A percentile compares a stretch with the other conserved stretches of the same genome.
phyloP scores from a whole-genome alignment of 2,888 invertebrate species.

The Bembecia ichneumoniformis region DNA sequence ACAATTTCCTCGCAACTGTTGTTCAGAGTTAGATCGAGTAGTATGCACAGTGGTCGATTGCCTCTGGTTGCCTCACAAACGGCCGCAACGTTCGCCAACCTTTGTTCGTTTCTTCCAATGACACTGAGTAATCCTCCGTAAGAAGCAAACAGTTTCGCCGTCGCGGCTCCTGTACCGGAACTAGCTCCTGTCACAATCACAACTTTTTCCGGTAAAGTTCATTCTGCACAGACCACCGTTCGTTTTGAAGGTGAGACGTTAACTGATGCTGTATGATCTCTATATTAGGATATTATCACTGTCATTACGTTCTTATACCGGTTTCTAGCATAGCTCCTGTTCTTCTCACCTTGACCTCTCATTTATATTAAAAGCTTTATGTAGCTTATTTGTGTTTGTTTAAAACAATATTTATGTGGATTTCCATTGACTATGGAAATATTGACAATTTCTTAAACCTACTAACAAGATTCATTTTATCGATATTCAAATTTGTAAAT shows the following conservation, averaged over 20 bases:
- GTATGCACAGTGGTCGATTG: constrained; percentile 29
- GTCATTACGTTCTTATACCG: not conserved
- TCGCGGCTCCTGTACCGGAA: constrained; percentile 46
- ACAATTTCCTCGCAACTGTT: constrained; percentile 36
- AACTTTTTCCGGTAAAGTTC: constrained; percentile 38
- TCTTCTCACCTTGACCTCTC: too few species aligned
- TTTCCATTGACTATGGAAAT: too few species aligned
- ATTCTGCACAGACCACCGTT: constrained; percentile 12
- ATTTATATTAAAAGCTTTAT: too few species aligned
- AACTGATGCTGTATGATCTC: not conserved
- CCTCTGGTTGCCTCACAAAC: constrained; percentile 27
- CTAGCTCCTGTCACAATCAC: constrained; percentile 45
- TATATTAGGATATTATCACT: not conserved
- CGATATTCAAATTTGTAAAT: too few species aligned
- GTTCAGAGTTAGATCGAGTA: constrained; percentile 30
- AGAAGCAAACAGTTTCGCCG: constrained; percentile 37
- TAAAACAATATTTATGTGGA: too few species aligned
- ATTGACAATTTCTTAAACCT: too few species aligned
- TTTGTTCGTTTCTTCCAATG: constrained; percentile 36
- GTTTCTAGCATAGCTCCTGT: not conserved
- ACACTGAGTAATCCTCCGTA: constrained; percentile 33
- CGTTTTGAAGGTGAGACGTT: not conserved
- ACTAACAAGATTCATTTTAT: too few species aligned
- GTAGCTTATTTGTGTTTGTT: too few species aligned
- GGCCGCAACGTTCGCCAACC: constrained; percentile 28